A percentile compares a stretch with the other conserved stretches of the same genome.
Conservation (phyloP, 2,797 vertebrate species). For the Sebastes diaconus region DNA sequence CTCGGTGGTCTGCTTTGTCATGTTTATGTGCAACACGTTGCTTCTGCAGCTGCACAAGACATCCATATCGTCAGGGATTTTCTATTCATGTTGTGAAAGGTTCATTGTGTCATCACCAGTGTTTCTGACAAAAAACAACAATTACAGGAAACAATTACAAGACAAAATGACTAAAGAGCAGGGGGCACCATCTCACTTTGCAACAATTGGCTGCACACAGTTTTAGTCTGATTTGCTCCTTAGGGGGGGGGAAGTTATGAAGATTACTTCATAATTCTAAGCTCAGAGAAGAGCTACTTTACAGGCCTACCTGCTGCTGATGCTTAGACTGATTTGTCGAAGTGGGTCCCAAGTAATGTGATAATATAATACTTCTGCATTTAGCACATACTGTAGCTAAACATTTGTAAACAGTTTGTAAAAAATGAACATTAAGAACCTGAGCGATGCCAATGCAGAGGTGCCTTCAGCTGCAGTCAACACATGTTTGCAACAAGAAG, state of each 20-base stretch:
- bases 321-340: not conserved
- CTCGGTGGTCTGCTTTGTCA: slow-evolving; percentile 13
- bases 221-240: slow-evolving; percentile 11
- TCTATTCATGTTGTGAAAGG: not conserved
- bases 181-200: not conserved
- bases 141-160: slow-evolving; percentile 1
- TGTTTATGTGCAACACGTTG: slow-evolving; percentile 23
- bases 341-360: not conserved
- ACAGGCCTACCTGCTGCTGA: not conserved
- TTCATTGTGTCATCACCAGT: not conserved
- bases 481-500: not conserved
- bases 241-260: not conserved
- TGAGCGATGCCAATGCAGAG: not conserved
- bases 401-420: not conserved
- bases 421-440: not conserved
- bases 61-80: not conserved
- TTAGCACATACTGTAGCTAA: not conserved
- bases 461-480: not conserved
- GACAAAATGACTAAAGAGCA: not conserved
- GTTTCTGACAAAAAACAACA: not conserved
- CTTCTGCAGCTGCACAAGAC: slow-evolving; percentile 29
- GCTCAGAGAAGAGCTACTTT: slow-evolving; percentile 1
- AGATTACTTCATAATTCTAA: slow-evolving; percentile 18
- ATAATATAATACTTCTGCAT: not conserved
- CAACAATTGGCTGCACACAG: slow-evolving; percentile 14